These are phyloP conservation scores for Willisornis vidua DNA, from an alignment of 2,113 vertebrate species.

Conservation along the genomic window DNA sequence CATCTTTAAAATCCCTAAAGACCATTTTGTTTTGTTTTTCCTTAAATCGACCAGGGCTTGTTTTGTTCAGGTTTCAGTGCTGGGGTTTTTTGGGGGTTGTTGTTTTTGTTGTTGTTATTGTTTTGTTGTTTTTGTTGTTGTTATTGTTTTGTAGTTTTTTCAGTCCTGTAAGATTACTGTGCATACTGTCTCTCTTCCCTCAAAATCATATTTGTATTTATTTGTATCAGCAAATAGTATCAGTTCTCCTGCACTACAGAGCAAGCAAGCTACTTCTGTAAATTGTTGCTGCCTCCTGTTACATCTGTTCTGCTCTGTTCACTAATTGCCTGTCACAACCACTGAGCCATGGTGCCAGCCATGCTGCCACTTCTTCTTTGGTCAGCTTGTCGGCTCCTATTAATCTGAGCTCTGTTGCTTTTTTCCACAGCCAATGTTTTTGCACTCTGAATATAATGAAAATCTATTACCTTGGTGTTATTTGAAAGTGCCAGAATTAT, in stretches of 20 bases:
- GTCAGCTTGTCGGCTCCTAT: slow-evolving; percentile 77
- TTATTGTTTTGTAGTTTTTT: background rate
- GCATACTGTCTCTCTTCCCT: background rate
- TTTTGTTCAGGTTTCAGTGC: background rate
- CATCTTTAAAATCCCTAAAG: background rate
- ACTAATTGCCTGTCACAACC: slow-evolving; percentile 80
- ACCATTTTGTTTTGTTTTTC: background rate
- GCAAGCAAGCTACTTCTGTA: slow-evolving; percentile 42
- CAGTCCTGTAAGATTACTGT: background rate
- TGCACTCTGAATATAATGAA: slow-evolving; percentile 55
- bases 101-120: background rate
- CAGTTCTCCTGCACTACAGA: slow-evolving; percentile 21
- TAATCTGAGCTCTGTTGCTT: slow-evolving; percentile 71
- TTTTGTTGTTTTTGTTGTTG: background rate
- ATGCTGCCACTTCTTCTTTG: slow-evolving; percentile 78
- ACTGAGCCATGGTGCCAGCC: slow-evolving; percentile 66
- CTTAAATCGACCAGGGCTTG: background rate
- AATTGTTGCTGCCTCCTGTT: slow-evolving; percentile 65
- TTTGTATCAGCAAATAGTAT: slow-evolving; percentile 60
- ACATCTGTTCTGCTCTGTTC: slow-evolving; percentile 69
- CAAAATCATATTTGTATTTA: slow-evolving; percentile 42
- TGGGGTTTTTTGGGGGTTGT: no score
- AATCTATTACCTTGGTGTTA: slow-evolving; percentile 66
- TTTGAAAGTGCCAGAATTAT: slow-evolving; percentile 59
- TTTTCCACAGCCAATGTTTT: slow-evolving; percentile 56